Base-by-base conservation (phyloP, 2,888 invertebrate species). In the Drosophila niveifrons region DNA sequence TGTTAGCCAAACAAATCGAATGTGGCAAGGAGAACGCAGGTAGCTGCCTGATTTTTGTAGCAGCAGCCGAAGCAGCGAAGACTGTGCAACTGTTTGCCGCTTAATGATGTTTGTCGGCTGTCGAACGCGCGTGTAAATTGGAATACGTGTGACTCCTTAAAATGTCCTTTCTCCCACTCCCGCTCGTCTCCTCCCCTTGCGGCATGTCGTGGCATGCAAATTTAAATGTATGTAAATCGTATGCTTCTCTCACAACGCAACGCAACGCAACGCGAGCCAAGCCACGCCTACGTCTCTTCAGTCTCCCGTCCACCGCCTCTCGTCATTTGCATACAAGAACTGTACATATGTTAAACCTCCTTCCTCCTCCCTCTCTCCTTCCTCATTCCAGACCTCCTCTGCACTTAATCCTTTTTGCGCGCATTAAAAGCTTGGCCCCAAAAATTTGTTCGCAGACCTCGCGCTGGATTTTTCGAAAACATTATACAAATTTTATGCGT, bases 161-260 rank as follows among this genome's bases (percentile, higher is more conserved):
- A 17, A 11, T 46, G 8, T 18, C 50, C 43, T 36, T 43, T 51
- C 48, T 4, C 18, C 28, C 10, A 7, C 7, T 9, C 8, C 29
- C 4, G n/a, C 0, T 39, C 10, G 0, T n/a, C 36, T 9, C 2
- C 4, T 10, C 7, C 43, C 10, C 17, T 4, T 29, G 39, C 31
- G 44, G 52, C 61, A 47, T 75, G 80, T 68, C 58, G 41, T 66
- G 55, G 69, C 59, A 79, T 82, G 77, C 71, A 81, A 84, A 81
- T 84, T 84, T 81, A 75, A 84, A 84, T 81, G 71, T 80, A 82
- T 82, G 82, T 81, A 84, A 82, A 82, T 82, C 82, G 78, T 74
- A 78, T 81, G 78, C 84, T 71, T 68, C 56, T 66, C 84, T 68
- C 72, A 68, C 78, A n/a, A n/a, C 62, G 47, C 3, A 39, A 34